These are phyloP conservation scores for Synanthedon vespiformis DNA, from an alignment of 2,888 invertebrate species.

Conservation along the genomic window DNA sequence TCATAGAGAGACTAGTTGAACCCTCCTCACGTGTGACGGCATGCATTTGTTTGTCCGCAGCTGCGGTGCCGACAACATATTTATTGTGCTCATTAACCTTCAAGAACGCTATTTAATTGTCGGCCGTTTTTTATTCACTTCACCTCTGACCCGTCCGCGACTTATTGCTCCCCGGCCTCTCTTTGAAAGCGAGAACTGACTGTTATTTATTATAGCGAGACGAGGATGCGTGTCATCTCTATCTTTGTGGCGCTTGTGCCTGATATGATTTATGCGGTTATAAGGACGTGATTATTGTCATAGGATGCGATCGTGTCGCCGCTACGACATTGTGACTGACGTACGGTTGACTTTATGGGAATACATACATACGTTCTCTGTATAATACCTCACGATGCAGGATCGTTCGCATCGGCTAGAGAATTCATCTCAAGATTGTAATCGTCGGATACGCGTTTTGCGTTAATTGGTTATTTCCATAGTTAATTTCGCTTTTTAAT, in stretches of 20 bases:
- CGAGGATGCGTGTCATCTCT: constrained; percentile 60
- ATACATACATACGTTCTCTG: too few relatives aligned
- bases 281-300: constrained; percentile 60
- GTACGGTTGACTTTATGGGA: too few relatives aligned
- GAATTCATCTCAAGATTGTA: too few relatives aligned
- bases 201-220: constrained; percentile 63
- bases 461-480: constrained; percentile 3
- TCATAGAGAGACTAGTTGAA: constrained; percentile 24
- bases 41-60: constrained; percentile 66
- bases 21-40: constrained; percentile 61
- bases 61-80: constrained; percentile 70
- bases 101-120: constrained; percentile 71
- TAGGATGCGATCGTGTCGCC: constrained; percentile 24
- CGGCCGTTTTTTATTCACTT: constrained; percentile 69
- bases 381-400: too few relatives aligned
- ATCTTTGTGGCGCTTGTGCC: constrained; percentile 63
- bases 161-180: constrained; percentile 66
- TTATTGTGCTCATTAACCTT: constrained; percentile 71
- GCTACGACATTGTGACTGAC: constrained; percentile 10
- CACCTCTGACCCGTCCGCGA: constrained; percentile 67
- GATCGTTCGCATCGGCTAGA: too few relatives aligned
- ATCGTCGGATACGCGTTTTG: neutral
- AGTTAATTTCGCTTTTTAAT: neutral
- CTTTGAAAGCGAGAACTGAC: constrained; percentile 66
- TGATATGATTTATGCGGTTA: constrained; percentile 60